Evolutionary conservation across 2,888 invertebrate genomes (phyloP), one percentile per base, ranked within the genome.

Genomic region (Ophion slaviceki): DNA sequence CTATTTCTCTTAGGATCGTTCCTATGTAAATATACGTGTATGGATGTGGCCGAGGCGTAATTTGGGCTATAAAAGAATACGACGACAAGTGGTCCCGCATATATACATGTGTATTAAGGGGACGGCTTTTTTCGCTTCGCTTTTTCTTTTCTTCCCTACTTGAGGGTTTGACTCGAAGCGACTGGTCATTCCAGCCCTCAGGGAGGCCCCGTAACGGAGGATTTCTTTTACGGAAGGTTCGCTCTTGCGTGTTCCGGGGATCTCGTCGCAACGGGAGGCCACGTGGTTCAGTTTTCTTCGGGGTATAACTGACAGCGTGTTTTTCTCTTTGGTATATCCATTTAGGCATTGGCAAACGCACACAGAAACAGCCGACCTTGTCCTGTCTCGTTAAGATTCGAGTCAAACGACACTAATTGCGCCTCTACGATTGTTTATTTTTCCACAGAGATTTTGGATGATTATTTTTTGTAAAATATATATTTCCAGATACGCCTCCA

Each of bases 201-300:
- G 40, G 28, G 72, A 61, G 71, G 8, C 57, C 28, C 57, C 45
- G 36, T 47, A 86, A 89, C 88, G 86, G 87, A 88, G 87, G 72
- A 88, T 88, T 90, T 89, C 74, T 80, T 88, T 84, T 84, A 87
- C 87, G 74, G 82, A 80, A 76, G 76, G 62, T 62, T 28, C 74
- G 1, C 74, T 74, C 62, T 53, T 53, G 53, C 8, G 17, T 45
- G 75, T 64, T 64, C 47, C 62, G 62, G 75, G 47, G 75, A 62
- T 36, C n/a, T 75, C 47, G 8, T 11, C 62, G 24, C 61, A 45
- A 59, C 78, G 67, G 45, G 70, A 70, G 68, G 64, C 72, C 80
- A 79, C 79, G 61, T 47, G 57, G 59, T 40, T 64, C 59, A 53
- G 67, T 47, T 75, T 81, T 75, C 76, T 66, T 20, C 57, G 45